Evolutionary conservation across 2,888 invertebrate genomes (phyloP).

Genomic region (Stratiomys singularior): DNA sequence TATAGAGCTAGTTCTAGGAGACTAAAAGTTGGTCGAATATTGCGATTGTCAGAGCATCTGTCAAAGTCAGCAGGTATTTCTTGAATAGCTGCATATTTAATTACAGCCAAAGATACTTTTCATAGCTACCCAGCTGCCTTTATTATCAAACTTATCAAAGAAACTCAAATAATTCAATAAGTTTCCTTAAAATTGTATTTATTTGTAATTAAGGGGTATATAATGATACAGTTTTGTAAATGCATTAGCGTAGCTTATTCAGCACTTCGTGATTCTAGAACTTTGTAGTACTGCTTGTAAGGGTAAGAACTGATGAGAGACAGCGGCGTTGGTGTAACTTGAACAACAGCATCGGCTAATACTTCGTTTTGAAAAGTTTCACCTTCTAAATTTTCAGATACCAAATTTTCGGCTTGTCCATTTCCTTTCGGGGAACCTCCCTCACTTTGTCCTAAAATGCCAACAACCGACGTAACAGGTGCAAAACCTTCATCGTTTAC

Average conservation of each 20-base stretch:
- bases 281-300: background rate
- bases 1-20: too few relatives aligned
- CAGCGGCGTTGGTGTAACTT: background rate
- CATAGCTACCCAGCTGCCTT: too few relatives aligned
- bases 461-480: constrained; percentile 60
- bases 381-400: background rate
- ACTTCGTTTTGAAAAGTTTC: constrained; percentile 1
- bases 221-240: background rate
- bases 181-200: background rate
- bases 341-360: background rate
- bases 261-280: background rate
- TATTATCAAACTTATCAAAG: too few relatives aligned
- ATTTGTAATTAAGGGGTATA: background rate
- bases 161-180: too few relatives aligned
- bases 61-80: too few relatives aligned
- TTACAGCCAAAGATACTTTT: too few relatives aligned
- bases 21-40: too few relatives aligned
- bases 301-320: constrained; percentile 4
- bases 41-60: too few relatives aligned
- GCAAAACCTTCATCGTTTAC: constrained; percentile 59
- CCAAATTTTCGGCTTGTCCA: background rate
- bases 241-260: background rate
- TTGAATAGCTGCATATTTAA: too few relatives aligned
- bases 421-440: background rate
- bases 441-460: constrained; percentile 54